Evolutionary conservation across 1,140 invertebrate genomes (phyloP).

Genomic region (Piezodorus guildinii): DNA sequence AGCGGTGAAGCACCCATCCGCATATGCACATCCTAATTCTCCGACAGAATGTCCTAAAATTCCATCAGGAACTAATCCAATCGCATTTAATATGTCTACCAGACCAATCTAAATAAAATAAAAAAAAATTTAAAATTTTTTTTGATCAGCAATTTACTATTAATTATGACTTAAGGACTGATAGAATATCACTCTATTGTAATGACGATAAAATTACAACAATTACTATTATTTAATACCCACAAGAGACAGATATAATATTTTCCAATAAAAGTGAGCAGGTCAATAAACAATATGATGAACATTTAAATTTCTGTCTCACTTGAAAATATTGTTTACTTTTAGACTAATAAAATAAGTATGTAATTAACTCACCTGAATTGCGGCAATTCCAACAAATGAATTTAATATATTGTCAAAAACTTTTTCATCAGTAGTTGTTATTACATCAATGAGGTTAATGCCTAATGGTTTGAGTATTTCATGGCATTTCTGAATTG

Average conservation of each 20-base stretch:
- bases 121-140: too few species aligned
- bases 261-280: too few species aligned
- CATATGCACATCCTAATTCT: constrained; percentile 55
- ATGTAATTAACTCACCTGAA: constrained; percentile 44
- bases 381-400: constrained; percentile 78
- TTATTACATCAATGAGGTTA: constrained; percentile 66
- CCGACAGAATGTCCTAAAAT: constrained; percentile 58
- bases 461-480: constrained; percentile 59
- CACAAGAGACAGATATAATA: background rate
- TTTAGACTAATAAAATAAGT: too few species aligned
- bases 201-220: too few species aligned
- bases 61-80: constrained; percentile 50
- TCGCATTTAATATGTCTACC: constrained; percentile 49
- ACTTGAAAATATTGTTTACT: too few species aligned
- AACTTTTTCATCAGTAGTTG: constrained; percentile 53
- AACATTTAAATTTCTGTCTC: too few species aligned
- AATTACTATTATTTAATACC: too few species aligned
- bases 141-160: too few species aligned
- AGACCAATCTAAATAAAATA: constrained; percentile 47
- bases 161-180: too few species aligned
- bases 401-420: constrained; percentile 75
- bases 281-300: too few species aligned
- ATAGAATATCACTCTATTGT: too few species aligned
- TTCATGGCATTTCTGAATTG: constrained; percentile 61
- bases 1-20: constrained; percentile 52